Evolutionary conservation across 2,113 vertebrate genomes (phyloP).

Genomic region (Rhadina sibilatrix): DNA sequence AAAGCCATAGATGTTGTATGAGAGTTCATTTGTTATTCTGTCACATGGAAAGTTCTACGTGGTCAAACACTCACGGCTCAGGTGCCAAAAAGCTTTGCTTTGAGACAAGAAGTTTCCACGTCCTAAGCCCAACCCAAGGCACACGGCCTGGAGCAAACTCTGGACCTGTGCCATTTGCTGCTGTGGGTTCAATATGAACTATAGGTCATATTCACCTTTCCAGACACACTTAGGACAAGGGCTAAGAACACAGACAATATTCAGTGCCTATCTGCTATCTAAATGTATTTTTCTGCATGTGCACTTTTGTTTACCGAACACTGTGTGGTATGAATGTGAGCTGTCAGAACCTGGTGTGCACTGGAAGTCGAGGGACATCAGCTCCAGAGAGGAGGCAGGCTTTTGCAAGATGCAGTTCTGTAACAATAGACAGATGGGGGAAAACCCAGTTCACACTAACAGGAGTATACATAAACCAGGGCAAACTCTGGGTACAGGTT

Average conservation of each 20-base stretch:
- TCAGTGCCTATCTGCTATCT: slow-evolving; percentile 56
- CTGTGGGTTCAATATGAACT: slow-evolving; percentile 18
- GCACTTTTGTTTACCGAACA: slow-evolving; percentile 65
- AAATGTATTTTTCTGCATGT: slow-evolving; percentile 55
- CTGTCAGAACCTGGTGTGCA: slow-evolving; percentile 49
- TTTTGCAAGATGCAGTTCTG: not conserved
- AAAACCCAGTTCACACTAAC: not conserved
- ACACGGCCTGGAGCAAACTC: not conserved
- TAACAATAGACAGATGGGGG: not conserved
- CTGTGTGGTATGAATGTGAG: slow-evolving; percentile 57
- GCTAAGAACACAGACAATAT: slow-evolving; percentile 41
- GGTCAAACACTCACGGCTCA: not conserved
- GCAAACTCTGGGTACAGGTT: not conserved
- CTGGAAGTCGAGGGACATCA: slow-evolving; percentile 22
- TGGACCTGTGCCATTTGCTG: slow-evolving; percentile 24
- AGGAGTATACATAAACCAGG: not conserved
- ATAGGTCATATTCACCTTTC: not conserved
- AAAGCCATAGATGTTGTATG: not conserved
- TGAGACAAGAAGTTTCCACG: not conserved
- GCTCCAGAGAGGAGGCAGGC: slow-evolving; percentile 11
- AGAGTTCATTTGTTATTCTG: not conserved
- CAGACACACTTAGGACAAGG: slow-evolving; percentile 36
- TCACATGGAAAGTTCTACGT: not conserved
- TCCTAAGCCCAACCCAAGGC: not conserved
- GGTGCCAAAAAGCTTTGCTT: slow-evolving; percentile 23